phyloP scores from a whole-genome alignment of 1,140 invertebrate species.

The Dinothrombium tinctorium region DNA sequence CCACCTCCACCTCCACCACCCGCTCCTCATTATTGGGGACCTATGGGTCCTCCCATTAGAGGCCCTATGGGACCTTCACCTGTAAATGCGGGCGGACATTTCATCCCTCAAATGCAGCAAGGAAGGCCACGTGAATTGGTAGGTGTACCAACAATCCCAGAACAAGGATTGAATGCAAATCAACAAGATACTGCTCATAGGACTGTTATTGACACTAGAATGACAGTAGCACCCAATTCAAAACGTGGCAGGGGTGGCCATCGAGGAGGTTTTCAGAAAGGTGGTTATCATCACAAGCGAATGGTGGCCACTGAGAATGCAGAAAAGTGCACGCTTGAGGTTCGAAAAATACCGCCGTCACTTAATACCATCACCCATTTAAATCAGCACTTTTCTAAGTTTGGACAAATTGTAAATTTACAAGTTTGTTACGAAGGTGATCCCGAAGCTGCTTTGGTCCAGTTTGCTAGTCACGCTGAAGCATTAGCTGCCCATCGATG shows the following conservation, averaged over 20 bases:
- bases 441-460: conserved; percentile 72
- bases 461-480: conserved; percentile 62
- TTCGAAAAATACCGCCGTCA: conserved; percentile 68
- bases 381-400: conserved; percentile 85
- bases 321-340: conserved; percentile 33
- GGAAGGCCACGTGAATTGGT: conserved; percentile 22
- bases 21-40: conserved; percentile 16
- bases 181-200: no score
- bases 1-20: conserved; percentile 18
- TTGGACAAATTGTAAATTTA: conserved; percentile 86
- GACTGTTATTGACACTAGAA: no score
- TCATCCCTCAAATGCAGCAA: conserved; percentile 6
- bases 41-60: no score
- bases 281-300: background rate
- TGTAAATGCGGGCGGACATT: conserved; percentile 1
- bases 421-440: conserved; percentile 70
- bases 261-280: background rate
- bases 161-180: conserved; percentile 6
- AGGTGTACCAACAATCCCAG: conserved; percentile 19
- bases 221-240: no score
- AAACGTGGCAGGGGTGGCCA: conserved; percentile 10
- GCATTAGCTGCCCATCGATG: conserved; percentile 77
- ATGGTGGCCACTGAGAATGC: background rate
- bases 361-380: conserved; percentile 79
- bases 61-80: conserved; percentile 11